Conservation (phyloP, 1,140 invertebrate genomes). For the Calliopsis andreniformis region DNA sequence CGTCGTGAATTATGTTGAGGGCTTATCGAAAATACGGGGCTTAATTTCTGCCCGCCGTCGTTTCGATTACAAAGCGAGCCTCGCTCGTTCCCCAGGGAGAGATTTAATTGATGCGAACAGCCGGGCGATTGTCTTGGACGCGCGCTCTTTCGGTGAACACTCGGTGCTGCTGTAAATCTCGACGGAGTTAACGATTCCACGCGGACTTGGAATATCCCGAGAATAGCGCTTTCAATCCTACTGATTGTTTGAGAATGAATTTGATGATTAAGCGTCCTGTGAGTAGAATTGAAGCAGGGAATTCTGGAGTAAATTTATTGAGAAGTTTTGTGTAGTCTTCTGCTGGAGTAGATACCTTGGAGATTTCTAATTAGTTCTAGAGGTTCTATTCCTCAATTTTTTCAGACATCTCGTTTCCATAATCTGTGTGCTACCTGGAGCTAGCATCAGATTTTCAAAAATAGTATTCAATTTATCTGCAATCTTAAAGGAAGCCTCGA, state of each 20-base stretch:
- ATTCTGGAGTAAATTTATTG: too few relatives aligned
- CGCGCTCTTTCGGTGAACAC: neutral
- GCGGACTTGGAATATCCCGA: neutral
- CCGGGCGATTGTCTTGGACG: constrained; percentile 30
- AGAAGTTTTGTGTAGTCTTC: too few relatives aligned
- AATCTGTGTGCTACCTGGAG: too few relatives aligned
- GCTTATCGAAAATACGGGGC: constrained; percentile 64
- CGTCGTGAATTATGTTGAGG: constrained; percentile 56
- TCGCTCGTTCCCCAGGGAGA: constrained; percentile 26
- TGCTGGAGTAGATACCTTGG: too few relatives aligned
- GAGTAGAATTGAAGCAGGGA: too few relatives aligned
- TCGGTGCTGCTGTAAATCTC: constrained; percentile 20
- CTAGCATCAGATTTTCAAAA: too few relatives aligned
- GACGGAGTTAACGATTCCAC: constrained; percentile 41
- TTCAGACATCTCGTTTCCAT: too few relatives aligned
- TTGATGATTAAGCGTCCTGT: neutral
- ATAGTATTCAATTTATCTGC: too few relatives aligned
- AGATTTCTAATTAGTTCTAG: too few relatives aligned
- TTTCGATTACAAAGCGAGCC: constrained; percentile 59
- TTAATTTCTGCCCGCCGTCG: constrained; percentile 62
- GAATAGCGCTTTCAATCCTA: constrained; percentile 2
- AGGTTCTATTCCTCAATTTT: too few relatives aligned
- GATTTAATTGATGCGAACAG: constrained; percentile 58
- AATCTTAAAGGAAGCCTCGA: neutral
- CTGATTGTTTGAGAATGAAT: neutral